Evolutionary conservation across 1,140 invertebrate genomes (phyloP).

Genomic region (Drosophila tristis): DNA sequence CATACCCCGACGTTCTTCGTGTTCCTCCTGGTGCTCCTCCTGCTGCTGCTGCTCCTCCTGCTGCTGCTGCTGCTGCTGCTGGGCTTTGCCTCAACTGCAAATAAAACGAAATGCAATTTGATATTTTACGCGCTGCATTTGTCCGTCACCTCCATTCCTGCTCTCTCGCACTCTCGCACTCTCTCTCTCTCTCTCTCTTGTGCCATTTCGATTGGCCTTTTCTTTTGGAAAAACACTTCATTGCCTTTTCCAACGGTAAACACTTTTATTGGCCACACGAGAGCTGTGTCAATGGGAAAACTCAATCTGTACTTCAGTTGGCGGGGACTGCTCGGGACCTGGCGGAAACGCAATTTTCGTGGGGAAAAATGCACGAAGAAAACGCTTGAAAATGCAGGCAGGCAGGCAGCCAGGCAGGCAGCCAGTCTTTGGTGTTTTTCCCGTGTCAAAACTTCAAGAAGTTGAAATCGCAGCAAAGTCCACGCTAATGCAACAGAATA

Average conservation of each 20-base stretch:
- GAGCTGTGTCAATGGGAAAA: background rate
- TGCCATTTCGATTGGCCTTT: constrained; percentile 15
- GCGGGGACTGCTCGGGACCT: background rate
- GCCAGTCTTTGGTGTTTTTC: too few species aligned
- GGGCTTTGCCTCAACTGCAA: constrained; percentile 46
- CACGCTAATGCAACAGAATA: too few species aligned
- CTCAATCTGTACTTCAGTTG: constrained; percentile 3
- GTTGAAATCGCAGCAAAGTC: too few species aligned
- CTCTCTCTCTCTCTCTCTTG: too few species aligned
- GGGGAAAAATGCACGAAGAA: background rate
- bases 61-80: background rate
- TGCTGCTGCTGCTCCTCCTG: too few species aligned
- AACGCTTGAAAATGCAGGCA: background rate
- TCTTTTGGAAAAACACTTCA: constrained; percentile 25
- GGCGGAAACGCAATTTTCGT: constrained; percentile 1
- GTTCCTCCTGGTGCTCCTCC: too few species aligned
- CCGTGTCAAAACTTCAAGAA: too few species aligned
- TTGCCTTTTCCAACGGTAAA: constrained; percentile 26
- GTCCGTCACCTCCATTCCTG: constrained; percentile 9
- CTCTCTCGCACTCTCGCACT: background rate
- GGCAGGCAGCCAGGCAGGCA: too few species aligned
- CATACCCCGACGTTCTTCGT: constrained; percentile 4
- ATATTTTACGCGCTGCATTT: constrained; percentile 71
- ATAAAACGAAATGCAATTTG: constrained; percentile 74
- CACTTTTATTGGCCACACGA: constrained; percentile 17